Evolutionary conservation across 2,797 vertebrate species (phyloP).

Genomic region (Notamacropus eugenii): DNA sequence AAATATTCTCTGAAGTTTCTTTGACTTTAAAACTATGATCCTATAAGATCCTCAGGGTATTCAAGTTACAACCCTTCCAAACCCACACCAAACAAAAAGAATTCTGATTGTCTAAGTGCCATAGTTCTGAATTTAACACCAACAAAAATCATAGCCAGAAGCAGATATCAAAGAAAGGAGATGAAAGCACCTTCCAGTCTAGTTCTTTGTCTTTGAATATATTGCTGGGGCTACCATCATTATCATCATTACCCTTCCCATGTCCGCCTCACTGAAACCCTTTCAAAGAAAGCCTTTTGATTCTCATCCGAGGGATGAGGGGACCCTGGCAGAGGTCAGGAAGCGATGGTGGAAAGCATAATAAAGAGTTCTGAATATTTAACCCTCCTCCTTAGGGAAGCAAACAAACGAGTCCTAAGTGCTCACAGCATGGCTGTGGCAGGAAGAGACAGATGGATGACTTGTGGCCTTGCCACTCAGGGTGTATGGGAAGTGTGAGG

Average conservation of each 20-base stretch:
- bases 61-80: too few species aligned
- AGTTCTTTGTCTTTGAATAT: not conserved
- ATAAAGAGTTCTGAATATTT: constrained; percentile 5
- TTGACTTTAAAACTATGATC: too few species aligned
- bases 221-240: not conserved
- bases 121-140: not conserved
- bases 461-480: not conserved
- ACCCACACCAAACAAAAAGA: not conserved
- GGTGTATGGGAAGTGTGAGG: not conserved
- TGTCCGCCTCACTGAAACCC: not conserved
- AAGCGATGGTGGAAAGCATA: not conserved
- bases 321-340: not conserved
- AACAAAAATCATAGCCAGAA: not conserved
- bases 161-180: not conserved
- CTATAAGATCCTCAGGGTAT: too few species aligned
- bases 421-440: constrained; percentile 12
- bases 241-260: not conserved
- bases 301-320: not conserved
- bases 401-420: constrained; percentile 10
- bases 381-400: not conserved
- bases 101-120: not conserved
- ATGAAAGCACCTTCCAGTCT: not conserved
- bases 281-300: not conserved
- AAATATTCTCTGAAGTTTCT: too few species aligned
- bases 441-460: constrained; percentile 16